These are phyloP conservation scores for Cephus cinctus DNA, from an alignment of 1,140 invertebrate genomes.

Conservation along the genomic window DNA sequence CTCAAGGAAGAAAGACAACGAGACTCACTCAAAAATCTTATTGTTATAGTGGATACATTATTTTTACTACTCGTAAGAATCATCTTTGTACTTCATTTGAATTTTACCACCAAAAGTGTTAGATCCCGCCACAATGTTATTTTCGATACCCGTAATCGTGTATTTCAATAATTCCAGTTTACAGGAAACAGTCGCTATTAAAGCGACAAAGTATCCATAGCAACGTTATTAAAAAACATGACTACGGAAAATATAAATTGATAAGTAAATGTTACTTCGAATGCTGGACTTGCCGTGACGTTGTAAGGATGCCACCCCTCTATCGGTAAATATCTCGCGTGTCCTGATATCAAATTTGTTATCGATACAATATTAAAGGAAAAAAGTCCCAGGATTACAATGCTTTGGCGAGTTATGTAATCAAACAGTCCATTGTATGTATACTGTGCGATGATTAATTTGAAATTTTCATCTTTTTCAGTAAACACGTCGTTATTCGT, in stretches of 20 bases:
- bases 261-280: slow-evolving; percentile 52
- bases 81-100: no score
- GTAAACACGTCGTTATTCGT: slow-evolving; percentile 20
- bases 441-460: slow-evolving; percentile 23
- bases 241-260: slow-evolving; percentile 47
- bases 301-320: slow-evolving; percentile 57
- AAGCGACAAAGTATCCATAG: slow-evolving; percentile 51
- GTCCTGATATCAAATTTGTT: slow-evolving; percentile 13
- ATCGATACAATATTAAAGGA: slow-evolving; percentile 30
- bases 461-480: slow-evolving; percentile 20
- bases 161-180: slow-evolving; percentile 33
- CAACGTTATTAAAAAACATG: slow-evolving; percentile 51
- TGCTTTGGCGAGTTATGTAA: slow-evolving; percentile 30
- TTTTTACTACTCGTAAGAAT: no score
- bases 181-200: slow-evolving; percentile 54
- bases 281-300: slow-evolving; percentile 48
- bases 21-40: no score
- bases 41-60: no score
- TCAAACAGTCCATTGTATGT: slow-evolving; percentile 35
- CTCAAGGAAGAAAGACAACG: no score
- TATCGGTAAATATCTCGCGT: slow-evolving; percentile 23
- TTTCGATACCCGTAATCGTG: no score
- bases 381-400: slow-evolving; percentile 18
- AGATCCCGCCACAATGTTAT: no score
- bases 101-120: no score